Conservation (phyloP, 2,888 invertebrate species). For the Agrochola macilenta region DNA sequence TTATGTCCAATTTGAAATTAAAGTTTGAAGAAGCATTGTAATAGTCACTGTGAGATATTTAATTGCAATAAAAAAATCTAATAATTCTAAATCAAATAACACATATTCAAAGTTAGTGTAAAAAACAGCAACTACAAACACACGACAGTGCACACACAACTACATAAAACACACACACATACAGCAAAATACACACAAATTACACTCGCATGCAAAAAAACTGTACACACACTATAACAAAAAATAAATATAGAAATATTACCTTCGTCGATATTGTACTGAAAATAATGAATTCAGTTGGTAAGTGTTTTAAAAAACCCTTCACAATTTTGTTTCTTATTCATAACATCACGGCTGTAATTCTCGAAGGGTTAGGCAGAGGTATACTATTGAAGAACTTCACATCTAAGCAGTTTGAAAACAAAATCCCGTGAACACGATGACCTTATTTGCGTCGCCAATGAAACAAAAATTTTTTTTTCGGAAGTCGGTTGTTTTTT, state of each 20-base stretch:
- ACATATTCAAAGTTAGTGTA: constrained; percentile 26
- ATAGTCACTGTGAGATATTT: not conserved
- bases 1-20: too few relatives aligned
- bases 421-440: too few relatives aligned
- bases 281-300: constrained; percentile 36
- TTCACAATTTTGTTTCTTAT: not conserved
- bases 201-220: constrained; percentile 62
- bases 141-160: constrained; percentile 56
- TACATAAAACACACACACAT: constrained; percentile 61
- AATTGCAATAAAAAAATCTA: too few relatives aligned
- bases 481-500: too few relatives aligned
- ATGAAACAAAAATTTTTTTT: too few relatives aligned
- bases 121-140: constrained; percentile 47
- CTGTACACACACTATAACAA: constrained; percentile 41
- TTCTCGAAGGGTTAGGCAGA: too few relatives aligned
- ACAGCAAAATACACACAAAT: constrained; percentile 36
- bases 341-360: not conserved
- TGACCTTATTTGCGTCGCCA: too few relatives aligned
- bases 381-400: too few relatives aligned
- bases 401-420: too few relatives aligned
- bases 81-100: too few relatives aligned
- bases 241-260: constrained; percentile 45
- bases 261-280: constrained; percentile 51
- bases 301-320: constrained; percentile 2
- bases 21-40: not conserved